Evolutionary conservation across 2,797 vertebrate genomes (phyloP).

Genomic region (Ficedula albicollis): DNA sequence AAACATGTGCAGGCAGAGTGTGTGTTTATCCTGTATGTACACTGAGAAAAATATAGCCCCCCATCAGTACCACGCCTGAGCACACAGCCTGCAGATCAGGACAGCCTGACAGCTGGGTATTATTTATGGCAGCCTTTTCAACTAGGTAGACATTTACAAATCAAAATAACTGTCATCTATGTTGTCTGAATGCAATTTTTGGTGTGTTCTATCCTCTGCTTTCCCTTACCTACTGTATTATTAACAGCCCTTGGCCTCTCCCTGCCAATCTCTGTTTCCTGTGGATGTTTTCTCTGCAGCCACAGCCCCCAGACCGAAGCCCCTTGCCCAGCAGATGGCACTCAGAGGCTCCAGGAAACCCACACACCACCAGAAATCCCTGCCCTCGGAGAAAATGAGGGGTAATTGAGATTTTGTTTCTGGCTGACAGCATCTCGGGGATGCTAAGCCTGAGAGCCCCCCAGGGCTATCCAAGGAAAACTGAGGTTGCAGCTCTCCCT

Average conservation of each 20-base stretch:
- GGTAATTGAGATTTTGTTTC: not conserved
- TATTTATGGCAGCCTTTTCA: conserved; percentile 64
- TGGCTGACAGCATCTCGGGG: not conserved
- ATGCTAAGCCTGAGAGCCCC: not conserved
- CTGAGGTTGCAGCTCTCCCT: not conserved
- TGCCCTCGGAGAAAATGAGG: accelerated
- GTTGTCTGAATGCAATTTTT: conserved; percentile 56
- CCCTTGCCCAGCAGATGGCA: conserved; percentile 49
- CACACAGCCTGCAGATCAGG: not conserved
- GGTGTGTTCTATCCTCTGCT: conserved; percentile 33
- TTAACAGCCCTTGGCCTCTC: conserved; percentile 15
- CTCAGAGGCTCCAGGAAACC: not conserved
- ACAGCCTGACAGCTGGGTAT: conserved; percentile 61
- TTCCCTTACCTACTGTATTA: conserved; percentile 31
- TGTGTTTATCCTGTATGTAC: conserved; percentile 46
- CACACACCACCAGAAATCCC: not conserved
- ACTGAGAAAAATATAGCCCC: conserved; percentile 60
- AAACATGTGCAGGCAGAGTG: conserved; percentile 34
- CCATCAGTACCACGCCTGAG: conserved; percentile 9
- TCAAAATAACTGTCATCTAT: conserved; percentile 72
- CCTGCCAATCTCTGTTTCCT: not conserved
- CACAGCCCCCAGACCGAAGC: not conserved
- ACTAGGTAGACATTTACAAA: conserved; percentile 72
- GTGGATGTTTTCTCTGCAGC: not conserved
- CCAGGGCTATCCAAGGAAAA: not conserved